phyloP scores from a whole-genome alignment of 2,113 vertebrate species.

The Egretta garzetta region DNA sequence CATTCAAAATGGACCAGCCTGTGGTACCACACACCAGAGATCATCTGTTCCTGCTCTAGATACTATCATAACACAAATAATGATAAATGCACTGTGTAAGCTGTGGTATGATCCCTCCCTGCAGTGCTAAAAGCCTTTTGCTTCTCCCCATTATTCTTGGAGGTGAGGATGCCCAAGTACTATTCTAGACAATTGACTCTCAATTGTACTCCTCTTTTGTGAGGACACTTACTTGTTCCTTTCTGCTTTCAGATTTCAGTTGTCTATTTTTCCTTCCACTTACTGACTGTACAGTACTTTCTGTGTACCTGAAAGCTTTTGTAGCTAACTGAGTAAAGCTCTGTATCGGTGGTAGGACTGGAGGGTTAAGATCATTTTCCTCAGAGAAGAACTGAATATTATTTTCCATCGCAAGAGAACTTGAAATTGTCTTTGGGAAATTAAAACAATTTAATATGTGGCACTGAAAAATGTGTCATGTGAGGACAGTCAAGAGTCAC shows the following conservation, averaged over 20 bases:
- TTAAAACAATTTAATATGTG: not conserved
- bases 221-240: not conserved
- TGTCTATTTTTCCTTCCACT: conserved; percentile 32
- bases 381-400: not conserved
- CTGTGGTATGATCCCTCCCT: not conserved
- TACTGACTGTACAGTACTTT: not conserved
- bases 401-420: not conserved
- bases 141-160: not conserved
- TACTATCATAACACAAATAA: not conserved
- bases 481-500: not conserved
- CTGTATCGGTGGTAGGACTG: not conserved
- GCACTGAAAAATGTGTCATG: not conserved
- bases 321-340: not conserved
- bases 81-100: not conserved
- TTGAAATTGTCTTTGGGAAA: not conserved
- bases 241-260: conserved; percentile 13
- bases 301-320: conserved; percentile 26
- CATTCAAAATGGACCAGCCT: not conserved
- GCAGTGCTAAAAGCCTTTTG: not conserved
- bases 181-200: not conserved
- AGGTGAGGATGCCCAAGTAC: not conserved
- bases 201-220: not conserved
- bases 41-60: not conserved
- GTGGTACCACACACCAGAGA: not conserved
- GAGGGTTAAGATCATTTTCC: not conserved